Evolutionary conservation across 2,797 vertebrate genomes (phyloP), one percentile per base, ranked within the genome.

Genomic region (Darevskia nairensis): DNA sequence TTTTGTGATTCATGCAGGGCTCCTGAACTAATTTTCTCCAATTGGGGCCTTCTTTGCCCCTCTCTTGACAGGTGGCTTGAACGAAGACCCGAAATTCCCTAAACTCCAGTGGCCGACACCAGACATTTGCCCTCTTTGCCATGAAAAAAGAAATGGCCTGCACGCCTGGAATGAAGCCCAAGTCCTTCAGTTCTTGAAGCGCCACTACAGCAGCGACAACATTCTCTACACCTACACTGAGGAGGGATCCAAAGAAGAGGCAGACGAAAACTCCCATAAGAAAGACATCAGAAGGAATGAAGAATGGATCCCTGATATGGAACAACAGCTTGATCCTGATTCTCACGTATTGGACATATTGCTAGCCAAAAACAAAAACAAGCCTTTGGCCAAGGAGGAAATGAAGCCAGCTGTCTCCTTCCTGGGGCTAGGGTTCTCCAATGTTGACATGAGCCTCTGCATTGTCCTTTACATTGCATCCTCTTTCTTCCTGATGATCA

Each of bases 401-500:
- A 55, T 7, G 0, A 95, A 93, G 84, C 95, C 93, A 1, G 94
- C 96, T 0, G 89, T 96, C 13, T 97, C 97, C 27, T 97, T 98
- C 84, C 91, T 99, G 0, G 98, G 97, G 6, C 91, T 96, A 1
- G 98, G 98, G 3, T 99, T 99, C 90, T 98, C 98, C 92, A 98
- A 97, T 81, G 93, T 99, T 59, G 99, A 99, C 97, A 98, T 99
- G 98, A 99, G 98, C 92, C 98, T 99, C 3, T 99, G 99, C 17
- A 97, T 99, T 78, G 90, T 98, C 6, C 97, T 99, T 0, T 99
- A 99, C 1, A 95, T 97, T 9, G 97, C 97, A 75, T 99, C 99
- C 0, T 98, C 98, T 80, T 75, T 99, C 64, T 98, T 99, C 89
- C 94, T 99, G 68, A 98, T 99, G 97, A 90, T 99, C 41, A 98